Percentiles rank a stretch among this genome's conserved stretches.
These are phyloP conservation scores for Dolichopus griseipennis DNA, from an alignment of 2,888 invertebrate species.

Conservation along the genomic window DNA sequence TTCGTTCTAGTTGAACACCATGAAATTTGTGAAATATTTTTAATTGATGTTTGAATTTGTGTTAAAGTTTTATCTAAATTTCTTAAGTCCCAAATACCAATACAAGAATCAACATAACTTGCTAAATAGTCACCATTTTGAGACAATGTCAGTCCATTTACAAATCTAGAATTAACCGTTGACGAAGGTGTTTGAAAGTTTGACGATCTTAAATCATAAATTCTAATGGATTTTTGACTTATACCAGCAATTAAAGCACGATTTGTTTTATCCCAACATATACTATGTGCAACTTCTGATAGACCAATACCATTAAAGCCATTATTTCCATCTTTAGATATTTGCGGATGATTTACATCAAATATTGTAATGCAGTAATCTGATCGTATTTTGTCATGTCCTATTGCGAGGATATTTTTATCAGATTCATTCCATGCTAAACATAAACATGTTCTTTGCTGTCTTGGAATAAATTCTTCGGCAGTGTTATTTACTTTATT, in stretches of 20 bases:
- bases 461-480: constrained; percentile 55
- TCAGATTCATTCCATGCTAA: constrained; percentile 83
- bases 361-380: constrained; percentile 84
- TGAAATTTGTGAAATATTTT: constrained; percentile 62
- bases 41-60: constrained; percentile 52
- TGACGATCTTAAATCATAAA: constrained; percentile 72
- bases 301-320: constrained; percentile 60
- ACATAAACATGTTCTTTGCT: constrained; percentile 75
- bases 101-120: constrained; percentile 71
- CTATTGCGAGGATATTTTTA: constrained; percentile 71
- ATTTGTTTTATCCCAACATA: constrained; percentile 72
- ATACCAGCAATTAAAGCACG: constrained; percentile 79
- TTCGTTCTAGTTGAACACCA: constrained; percentile 83
- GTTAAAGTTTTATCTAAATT: constrained; percentile 76
- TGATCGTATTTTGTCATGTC: constrained; percentile 79
- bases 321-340: constrained; percentile 37
- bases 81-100: constrained; percentile 81
- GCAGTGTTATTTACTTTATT: constrained; percentile 51
- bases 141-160: constrained; percentile 73
- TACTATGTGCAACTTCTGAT: constrained; percentile 74
- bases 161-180: constrained; percentile 58
- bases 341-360: constrained; percentile 53
- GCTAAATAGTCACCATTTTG: constrained; percentile 72
- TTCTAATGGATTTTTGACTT: constrained; percentile 78
- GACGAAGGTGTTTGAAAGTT: constrained; percentile 46